These are phyloP conservation scores for Myopa testacea DNA, from an alignment of 2,888 invertebrate species.

Conservation along the genomic window DNA sequence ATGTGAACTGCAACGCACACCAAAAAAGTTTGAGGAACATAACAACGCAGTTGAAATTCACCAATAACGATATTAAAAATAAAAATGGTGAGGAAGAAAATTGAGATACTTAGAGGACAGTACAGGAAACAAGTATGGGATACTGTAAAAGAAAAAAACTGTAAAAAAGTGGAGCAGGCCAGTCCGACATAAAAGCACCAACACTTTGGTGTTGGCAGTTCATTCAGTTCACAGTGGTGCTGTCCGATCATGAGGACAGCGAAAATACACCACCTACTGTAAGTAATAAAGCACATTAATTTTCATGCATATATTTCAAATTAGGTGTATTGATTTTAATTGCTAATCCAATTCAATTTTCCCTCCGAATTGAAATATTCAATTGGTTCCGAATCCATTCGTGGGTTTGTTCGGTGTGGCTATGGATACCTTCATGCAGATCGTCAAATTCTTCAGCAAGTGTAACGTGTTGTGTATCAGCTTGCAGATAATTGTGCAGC, in stretches of 20 bases:
- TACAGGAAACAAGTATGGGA: background rate
- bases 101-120: background rate
- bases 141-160: background rate
- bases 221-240: too few species aligned
- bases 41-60: background rate
- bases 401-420: background rate
- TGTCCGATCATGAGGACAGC: background rate
- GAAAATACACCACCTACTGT: background rate
- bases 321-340: background rate
- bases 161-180: slow-evolving; percentile 10
- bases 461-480: background rate
- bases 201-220: too few species aligned
- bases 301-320: background rate
- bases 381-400: background rate
- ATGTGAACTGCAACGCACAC: background rate
- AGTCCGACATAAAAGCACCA: background rate
- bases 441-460: background rate
- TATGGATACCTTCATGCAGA: background rate
- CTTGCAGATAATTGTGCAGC: slow-evolving; percentile 22
- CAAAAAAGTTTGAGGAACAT: background rate
- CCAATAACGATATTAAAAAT: background rate
- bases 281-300: background rate
- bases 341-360: background rate
- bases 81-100: background rate
- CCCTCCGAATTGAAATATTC: slow-evolving; percentile 9